Base-by-base conservation (phyloP, 1,140 invertebrate species). In the Scaptomyza hsui region DNA sequence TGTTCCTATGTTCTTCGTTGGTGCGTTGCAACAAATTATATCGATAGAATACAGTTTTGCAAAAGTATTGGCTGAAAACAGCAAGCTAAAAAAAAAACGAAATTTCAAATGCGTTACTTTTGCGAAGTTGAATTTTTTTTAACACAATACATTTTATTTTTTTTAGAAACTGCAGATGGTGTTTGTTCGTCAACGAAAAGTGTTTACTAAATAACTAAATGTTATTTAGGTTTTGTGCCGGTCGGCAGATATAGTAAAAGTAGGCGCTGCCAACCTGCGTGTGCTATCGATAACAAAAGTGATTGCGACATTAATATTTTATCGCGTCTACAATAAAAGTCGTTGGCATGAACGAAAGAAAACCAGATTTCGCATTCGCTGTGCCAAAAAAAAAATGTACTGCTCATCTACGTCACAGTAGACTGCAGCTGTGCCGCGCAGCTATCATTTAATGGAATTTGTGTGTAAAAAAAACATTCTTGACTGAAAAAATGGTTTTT, bases 11-110 rank as follows among this genome's bases (percentile, higher is more conserved):
- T 51, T 37, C 29, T 51, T 51, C 49, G 41, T 35, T 15, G 21
- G 18, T 45, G 49, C 35, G 49, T 56, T 35, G 49, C 3, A 12
- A 12, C 10, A 42, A 9, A 12, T 19, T 15, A 10, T 56, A 64
- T 64, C 61, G 61, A 64, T 64, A 64, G 19, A 29, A 21, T n/a
- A 7, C 10, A 39, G 10, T 24, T 21, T 26, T n/a, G 15, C 19
- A 47, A 6, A 7, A 26, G 6, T 26, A 26, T 47, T 21, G 45
- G 21, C 18, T 21, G 1, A 39, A 55, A 41, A 26, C 12, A 13
- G 18, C 29, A 7, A 12, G 5, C 2, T 13, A 26, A 29, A 47
- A 48, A 6, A 10, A 47, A 37, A 47, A n/a, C n/a, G n/a, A 29
- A 18, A 41, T 55, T 37, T 24, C 26, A 24, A 52, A 21, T 32